phyloP scores from a whole-genome alignment of 2,888 invertebrate genomes.

The Watsonalla binaria region DNA sequence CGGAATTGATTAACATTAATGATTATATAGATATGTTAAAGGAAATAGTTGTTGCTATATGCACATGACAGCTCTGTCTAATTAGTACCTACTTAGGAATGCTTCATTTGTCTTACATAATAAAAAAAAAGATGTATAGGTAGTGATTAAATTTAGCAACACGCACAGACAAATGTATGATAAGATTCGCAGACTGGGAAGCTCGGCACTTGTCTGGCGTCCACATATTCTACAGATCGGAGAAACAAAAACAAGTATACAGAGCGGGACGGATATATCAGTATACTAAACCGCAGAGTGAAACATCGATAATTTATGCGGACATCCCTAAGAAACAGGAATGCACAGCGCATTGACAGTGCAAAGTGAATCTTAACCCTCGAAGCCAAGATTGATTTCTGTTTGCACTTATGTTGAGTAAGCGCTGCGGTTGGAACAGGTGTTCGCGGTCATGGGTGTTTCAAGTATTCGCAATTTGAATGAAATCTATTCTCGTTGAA shows the following conservation, averaged over 20 bases:
- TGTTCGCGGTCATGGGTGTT: conserved; percentile 63
- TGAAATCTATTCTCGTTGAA: not conserved
- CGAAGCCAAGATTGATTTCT: conserved; percentile 16
- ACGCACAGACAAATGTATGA: conserved; percentile 31
- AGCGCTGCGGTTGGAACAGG: conserved; percentile 73
- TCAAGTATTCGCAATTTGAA: conserved; percentile 8
- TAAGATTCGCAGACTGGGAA: conserved; percentile 45
- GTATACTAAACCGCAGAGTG: conserved; percentile 51
- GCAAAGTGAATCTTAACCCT: conserved; percentile 24
- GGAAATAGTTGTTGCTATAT: not conserved
- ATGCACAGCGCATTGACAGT: conserved; percentile 36
- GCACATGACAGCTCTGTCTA: not conserved
- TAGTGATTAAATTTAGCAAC: conserved; percentile 10
- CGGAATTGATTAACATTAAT: conserved; percentile 40
- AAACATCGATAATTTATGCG: conserved; percentile 78
- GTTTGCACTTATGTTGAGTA: conserved; percentile 30
- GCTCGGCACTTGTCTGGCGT: conserved; percentile 52
- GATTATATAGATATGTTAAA: conserved; percentile 11
- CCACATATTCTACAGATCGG: conserved; percentile 50
- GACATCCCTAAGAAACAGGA: conserved; percentile 73
- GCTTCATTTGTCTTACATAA: not conserved
- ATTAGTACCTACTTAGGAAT: not conserved
- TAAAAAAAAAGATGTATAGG: conserved; percentile 9
- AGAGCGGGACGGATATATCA: conserved; percentile 61
- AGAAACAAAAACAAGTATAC: conserved; percentile 71